Evolutionary conservation across 2,888 invertebrate species (phyloP).

Genomic region (Tachystola acroxantha): DNA sequence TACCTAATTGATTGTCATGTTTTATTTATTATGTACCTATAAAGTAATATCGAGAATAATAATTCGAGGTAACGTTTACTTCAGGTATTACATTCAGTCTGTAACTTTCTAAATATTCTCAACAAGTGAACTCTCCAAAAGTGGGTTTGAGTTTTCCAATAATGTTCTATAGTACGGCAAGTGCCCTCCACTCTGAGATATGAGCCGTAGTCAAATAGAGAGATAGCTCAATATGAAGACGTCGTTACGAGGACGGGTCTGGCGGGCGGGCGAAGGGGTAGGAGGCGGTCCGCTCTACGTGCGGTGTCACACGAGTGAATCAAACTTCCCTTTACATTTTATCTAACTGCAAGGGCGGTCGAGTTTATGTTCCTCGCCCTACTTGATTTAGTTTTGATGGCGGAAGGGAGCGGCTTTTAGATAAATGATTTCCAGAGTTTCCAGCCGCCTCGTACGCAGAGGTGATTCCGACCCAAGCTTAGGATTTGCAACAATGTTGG

Average conservation of each 20-base stretch:
- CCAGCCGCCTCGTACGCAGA: slow-evolving; percentile 25
- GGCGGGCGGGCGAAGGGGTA: slow-evolving; percentile 17
- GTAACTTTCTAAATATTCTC: background rate
- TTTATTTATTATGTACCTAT: too few species aligned
- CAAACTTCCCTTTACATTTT: slow-evolving; percentile 73
- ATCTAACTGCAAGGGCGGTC: slow-evolving; percentile 73
- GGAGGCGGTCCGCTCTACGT: slow-evolving; percentile 35
- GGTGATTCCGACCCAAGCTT: slow-evolving; percentile 35
- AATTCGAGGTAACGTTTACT: too few species aligned
- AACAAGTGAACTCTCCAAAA: slow-evolving; percentile 23
- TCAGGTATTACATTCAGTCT: too few species aligned
- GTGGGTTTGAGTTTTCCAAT: slow-evolving; percentile 58
- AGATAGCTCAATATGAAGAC: slow-evolving; percentile 62
- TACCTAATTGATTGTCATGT: background rate
- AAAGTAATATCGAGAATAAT: too few species aligned
- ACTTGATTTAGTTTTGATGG: slow-evolving; percentile 76
- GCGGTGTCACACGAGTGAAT: slow-evolving; percentile 67
- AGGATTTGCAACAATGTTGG: slow-evolving; percentile 64
- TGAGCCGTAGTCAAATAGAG: slow-evolving; percentile 68
- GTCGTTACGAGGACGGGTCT: slow-evolving; percentile 52
- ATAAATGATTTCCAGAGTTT: slow-evolving; percentile 58
- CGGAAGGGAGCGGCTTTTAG: slow-evolving; percentile 70
- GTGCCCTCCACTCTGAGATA: slow-evolving; percentile 57
- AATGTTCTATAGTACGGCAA: slow-evolving; percentile 46
- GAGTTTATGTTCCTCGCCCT: slow-evolving; percentile 70